Conservation (phyloP, 2,888 invertebrate genomes). For the Melanotus villosus region DNA sequence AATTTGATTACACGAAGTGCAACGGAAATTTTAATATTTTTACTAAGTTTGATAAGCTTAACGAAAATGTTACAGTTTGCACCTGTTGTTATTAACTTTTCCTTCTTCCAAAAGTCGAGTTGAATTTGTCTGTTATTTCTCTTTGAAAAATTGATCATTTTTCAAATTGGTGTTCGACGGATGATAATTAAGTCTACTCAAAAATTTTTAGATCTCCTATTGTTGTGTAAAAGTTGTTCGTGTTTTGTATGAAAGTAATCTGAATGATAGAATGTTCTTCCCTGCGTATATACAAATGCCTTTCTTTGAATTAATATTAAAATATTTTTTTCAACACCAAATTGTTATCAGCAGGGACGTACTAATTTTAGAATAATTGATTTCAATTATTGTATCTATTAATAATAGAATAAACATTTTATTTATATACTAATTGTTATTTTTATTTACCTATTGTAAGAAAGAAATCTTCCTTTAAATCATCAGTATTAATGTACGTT, state of each 20-base stretch:
- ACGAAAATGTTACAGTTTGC: neutral
- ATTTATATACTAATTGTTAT: slow-evolving; percentile 1
- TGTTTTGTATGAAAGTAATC: neutral
- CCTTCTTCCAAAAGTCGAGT: neutral
- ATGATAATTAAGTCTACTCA: neutral
- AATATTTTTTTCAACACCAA: neutral
- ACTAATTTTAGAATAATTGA: slow-evolving; percentile 4
- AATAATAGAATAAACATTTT: slow-evolving; percentile 19
- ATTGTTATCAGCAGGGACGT: slow-evolving; percentile 9
- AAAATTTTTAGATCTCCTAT: too few species aligned
- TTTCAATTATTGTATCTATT: slow-evolving; percentile 5
- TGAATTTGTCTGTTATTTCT: neutral
- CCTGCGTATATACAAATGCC: neutral
- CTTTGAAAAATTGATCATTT: neutral
- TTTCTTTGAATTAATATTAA: neutral
- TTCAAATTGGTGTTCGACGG: neutral
- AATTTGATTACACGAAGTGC: slow-evolving; percentile 12
- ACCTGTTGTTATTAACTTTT: neutral
- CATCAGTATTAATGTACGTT: too few species aligned
- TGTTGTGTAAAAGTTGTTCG: neutral
- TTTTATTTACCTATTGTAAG: neutral
- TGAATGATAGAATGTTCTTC: neutral
- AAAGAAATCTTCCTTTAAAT: too few species aligned
- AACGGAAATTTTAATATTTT: slow-evolving; percentile 6
- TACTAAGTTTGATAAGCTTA: slow-evolving; percentile 12